phyloP scores from a whole-genome alignment of 2,113 vertebrate genomes.

The Podarcis raffonei region DNA sequence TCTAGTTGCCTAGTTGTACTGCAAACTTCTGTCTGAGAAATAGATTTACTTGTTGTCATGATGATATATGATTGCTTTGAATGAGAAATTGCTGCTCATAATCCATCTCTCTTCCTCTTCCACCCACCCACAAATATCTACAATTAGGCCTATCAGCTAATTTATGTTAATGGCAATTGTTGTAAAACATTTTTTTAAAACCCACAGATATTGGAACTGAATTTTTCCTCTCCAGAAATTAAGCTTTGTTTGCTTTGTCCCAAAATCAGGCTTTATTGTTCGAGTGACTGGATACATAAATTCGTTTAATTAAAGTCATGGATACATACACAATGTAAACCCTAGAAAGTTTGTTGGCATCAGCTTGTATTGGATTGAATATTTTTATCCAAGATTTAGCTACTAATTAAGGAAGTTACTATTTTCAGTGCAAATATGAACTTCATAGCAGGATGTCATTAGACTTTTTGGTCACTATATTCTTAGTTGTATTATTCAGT shows the following conservation, averaged over 20 bases:
- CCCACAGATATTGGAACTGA: not conserved
- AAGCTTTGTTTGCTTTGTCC: not conserved
- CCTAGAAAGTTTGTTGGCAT: not conserved
- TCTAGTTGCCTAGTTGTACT: conserved; percentile 31
- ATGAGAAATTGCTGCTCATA: conserved; percentile 1
- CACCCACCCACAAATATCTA: not conserved
- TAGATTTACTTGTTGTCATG: conserved; percentile 29
- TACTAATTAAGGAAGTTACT: not conserved
- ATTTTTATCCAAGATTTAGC: not conserved
- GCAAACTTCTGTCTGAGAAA: conserved; percentile 23
- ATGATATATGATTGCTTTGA: conserved; percentile 22
- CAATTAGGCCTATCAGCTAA: not conserved
- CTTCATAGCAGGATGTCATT: not conserved
- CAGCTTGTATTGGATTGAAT: not conserved
- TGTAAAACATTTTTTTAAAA: not conserved
- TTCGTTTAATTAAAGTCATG: not conserved
- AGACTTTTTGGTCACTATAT: not conserved
- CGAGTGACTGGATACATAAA: not conserved
- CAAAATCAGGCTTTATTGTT: not conserved
- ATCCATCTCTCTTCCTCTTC: not conserved
- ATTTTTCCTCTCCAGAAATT: not conserved
- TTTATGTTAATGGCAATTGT: not conserved
- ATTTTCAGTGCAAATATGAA: not conserved
- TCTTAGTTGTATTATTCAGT: not conserved
- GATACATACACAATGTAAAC: not conserved